These are phyloP conservation scores for Aphis gossypii DNA, from an alignment of 1,140 invertebrate species.

Conservation along the genomic window DNA sequence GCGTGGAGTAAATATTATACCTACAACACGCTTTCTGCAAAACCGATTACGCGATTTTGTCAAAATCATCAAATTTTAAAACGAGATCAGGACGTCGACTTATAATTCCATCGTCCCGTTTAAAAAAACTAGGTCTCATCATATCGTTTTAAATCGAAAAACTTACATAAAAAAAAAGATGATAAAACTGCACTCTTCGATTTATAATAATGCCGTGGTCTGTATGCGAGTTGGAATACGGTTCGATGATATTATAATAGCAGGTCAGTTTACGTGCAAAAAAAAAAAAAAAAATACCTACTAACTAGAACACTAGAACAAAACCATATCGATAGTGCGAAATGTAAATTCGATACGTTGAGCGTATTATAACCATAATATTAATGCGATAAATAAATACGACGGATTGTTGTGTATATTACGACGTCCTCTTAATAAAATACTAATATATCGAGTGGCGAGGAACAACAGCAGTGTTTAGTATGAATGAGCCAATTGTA, in stretches of 20 bases:
- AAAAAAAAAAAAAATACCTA: not conserved
- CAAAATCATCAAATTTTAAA: not conserved
- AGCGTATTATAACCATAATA: not conserved
- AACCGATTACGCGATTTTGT: not conserved
- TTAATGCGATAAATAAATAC: not conserved
- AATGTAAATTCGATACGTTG: conserved; percentile 17
- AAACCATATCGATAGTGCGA: not conserved
- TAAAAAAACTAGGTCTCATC: not conserved
- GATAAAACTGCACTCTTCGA: not conserved
- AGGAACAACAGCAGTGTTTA: not conserved
- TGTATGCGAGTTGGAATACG: not conserved
- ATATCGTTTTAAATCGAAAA: not conserved
- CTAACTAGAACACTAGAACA: not conserved
- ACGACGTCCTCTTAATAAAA: not conserved
- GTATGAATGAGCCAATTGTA: conserved; percentile 42
- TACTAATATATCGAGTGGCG: not conserved
- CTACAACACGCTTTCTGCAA: not conserved
- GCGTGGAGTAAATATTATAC: not conserved
- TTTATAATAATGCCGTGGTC: not conserved
- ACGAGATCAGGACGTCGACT: not conserved
- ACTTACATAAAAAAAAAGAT: not conserved
- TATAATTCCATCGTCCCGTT: not conserved
- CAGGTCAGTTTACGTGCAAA: not conserved
- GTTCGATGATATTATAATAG: not conserved
- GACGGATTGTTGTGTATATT: not conserved